A percentile compares a stretch with the other conserved stretches of the same genome.
Evolutionary conservation across 2,797 vertebrate genomes (phyloP).

Genomic region (Syndactyla subalaris): DNA sequence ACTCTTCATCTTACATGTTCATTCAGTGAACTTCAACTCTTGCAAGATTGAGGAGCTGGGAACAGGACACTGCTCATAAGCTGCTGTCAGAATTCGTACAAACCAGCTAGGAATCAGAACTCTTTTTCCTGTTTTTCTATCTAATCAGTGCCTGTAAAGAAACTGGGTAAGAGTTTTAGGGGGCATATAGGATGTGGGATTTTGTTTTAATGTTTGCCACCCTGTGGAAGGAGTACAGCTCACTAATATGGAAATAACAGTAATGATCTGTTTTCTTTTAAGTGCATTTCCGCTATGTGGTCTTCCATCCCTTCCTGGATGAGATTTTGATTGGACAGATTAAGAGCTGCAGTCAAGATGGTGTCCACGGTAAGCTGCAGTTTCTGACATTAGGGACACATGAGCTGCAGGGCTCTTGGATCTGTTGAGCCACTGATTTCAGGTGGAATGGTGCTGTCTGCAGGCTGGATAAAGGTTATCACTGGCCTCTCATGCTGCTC

Average conservation of each 20-base stretch:
- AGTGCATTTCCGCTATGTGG: constrained; percentile 97
- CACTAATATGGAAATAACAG: background rate
- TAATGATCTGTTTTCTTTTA: background rate
- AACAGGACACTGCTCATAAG: background rate
- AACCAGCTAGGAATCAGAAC: background rate
- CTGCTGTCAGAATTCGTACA: background rate
- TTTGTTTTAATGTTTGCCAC: constrained; percentile 33
- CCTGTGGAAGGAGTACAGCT: background rate
- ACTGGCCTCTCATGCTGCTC: background rate
- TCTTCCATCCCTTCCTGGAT: constrained; percentile 96
- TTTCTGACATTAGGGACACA: fast-evolving
- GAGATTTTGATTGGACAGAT: constrained; percentile 96
- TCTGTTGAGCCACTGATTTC: background rate
- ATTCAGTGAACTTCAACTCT: background rate
- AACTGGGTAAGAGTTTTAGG: background rate
- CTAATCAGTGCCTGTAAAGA: background rate
- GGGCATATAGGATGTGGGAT: background rate
- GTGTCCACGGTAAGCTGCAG: constrained; percentile 86
- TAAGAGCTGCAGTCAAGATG: constrained; percentile 96
- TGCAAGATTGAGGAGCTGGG: background rate
- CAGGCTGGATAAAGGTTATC: background rate
- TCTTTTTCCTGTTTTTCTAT: background rate
- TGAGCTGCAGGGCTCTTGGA: background rate
- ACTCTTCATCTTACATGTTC: background rate
- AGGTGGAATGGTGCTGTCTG: background rate